Percentiles rank a stretch among this genome's conserved stretches.
phyloP scores from a whole-genome alignment of 2,888 invertebrate species.

The Pedicia rivosa region DNA sequence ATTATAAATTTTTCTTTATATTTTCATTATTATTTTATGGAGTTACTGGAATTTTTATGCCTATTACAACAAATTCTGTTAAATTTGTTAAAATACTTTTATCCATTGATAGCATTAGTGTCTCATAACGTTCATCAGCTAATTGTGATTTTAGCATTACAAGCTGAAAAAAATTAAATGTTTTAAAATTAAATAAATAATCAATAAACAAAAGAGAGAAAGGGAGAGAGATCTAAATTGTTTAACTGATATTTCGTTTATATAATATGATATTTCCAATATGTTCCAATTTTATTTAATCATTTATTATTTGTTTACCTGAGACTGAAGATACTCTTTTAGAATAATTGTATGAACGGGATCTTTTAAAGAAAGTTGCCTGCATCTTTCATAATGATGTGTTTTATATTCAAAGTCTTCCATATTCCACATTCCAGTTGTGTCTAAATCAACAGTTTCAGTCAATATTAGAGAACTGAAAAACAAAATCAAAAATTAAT shows the following conservation, averaged over 20 bases:
- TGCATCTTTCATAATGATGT: constrained; percentile 54
- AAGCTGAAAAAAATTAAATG: constrained; percentile 43
- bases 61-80: constrained; percentile 34
- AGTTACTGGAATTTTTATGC: constrained; percentile 10
- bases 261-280: background rate
- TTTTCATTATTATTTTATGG: too few species aligned
- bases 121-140: constrained; percentile 61
- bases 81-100: constrained; percentile 56
- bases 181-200: too few species aligned
- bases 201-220: constrained; percentile 10
- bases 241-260: too few species aligned
- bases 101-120: constrained; percentile 55
- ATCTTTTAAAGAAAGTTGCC: constrained; percentile 50
- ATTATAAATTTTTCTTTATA: too few species aligned
- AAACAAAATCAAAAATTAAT: constrained; percentile 4
- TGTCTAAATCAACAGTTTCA: constrained; percentile 27
- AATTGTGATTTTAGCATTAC: constrained; percentile 51
- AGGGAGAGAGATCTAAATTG: constrained; percentile 6
- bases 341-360: constrained; percentile 67
- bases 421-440: constrained; percentile 19
- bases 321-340: constrained; percentile 50
- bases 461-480: constrained; percentile 31
- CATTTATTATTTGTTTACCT: constrained; percentile 32
- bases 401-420: constrained; percentile 42
- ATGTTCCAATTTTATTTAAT: too few species aligned